phyloP scores from a whole-genome alignment of 2,888 invertebrate genomes.

The Campoletis raptor region DNA sequence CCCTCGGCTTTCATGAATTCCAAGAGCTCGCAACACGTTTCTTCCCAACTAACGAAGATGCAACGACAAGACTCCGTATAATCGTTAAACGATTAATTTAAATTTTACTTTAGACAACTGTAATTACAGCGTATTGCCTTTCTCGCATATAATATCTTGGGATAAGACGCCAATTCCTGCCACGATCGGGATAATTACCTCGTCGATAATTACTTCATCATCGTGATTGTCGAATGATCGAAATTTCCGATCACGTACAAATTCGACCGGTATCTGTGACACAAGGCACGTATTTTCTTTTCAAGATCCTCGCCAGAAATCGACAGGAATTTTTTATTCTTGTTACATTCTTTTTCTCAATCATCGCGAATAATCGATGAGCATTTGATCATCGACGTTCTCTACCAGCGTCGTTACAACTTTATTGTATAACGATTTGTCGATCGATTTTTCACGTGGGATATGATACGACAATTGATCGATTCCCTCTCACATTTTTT shows the following conservation, averaged over 20 bases:
- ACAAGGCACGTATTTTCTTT: constrained; percentile 17
- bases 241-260: constrained; percentile 66
- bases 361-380: constrained; percentile 46
- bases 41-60: not conserved
- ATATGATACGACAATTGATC: constrained; percentile 38
- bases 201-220: constrained; percentile 65
- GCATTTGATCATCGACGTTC: constrained; percentile 49
- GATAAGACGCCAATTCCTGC: not conserved
- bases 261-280: constrained; percentile 53
- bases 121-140: constrained; percentile 25
- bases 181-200: constrained; percentile 43
- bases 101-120: constrained; percentile 46
- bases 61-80: not conserved
- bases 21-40: not conserved
- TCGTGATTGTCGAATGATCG: constrained; percentile 55
- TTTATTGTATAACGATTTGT: constrained; percentile 39
- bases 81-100: constrained; percentile 35
- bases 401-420: constrained; percentile 33
- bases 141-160: constrained; percentile 32
- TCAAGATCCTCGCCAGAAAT: constrained; percentile 35
- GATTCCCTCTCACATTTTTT: constrained; percentile 38
- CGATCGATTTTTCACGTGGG: constrained; percentile 43
- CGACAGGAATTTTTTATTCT: constrained; percentile 36
- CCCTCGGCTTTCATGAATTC: not conserved
- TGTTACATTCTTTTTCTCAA: constrained; percentile 7